These are phyloP conservation scores for Papilio dardanus DNA, from an alignment of 1,140 invertebrate genomes.

Conservation along the genomic window DNA sequence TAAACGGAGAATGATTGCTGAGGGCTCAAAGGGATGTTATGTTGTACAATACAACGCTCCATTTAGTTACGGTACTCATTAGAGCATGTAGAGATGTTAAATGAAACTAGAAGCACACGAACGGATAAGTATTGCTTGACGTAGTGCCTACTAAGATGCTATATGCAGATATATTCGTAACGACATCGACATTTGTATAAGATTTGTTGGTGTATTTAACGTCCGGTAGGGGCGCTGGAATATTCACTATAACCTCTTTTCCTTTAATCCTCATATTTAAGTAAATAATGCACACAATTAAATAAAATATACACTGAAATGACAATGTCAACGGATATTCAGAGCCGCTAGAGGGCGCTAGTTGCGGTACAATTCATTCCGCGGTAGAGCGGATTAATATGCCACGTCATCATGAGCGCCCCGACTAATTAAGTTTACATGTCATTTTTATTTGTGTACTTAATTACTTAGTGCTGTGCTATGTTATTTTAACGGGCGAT, in stretches of 20 bases:
- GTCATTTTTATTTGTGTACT: not conserved
- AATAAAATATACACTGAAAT: not conserved
- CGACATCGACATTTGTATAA: too few relatives aligned
- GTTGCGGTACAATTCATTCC: not conserved
- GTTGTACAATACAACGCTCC: not conserved
- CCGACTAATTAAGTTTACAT: not conserved
- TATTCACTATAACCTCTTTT: too few relatives aligned
- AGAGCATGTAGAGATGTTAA: not conserved
- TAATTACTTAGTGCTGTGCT: not conserved
- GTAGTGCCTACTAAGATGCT: too few relatives aligned
- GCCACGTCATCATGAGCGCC: not conserved
- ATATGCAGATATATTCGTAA: too few relatives aligned
- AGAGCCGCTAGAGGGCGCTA: not conserved
- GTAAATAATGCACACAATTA: not conserved
- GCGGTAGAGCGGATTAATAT: not conserved
- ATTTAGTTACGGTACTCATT: not conserved
- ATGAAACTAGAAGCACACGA: not conserved
- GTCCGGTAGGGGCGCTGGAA: too few relatives aligned
- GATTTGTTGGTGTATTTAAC: too few relatives aligned
- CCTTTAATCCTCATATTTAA: too few relatives aligned
- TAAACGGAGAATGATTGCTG: not conserved
- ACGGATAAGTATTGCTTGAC: too few relatives aligned
- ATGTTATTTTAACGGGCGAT: not conserved
- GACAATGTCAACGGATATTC: not conserved
- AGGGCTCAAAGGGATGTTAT: conserved; percentile 1